Conservation (phyloP, 1,140 invertebrate genomes). For the Tetramorium simillimum region DNA sequence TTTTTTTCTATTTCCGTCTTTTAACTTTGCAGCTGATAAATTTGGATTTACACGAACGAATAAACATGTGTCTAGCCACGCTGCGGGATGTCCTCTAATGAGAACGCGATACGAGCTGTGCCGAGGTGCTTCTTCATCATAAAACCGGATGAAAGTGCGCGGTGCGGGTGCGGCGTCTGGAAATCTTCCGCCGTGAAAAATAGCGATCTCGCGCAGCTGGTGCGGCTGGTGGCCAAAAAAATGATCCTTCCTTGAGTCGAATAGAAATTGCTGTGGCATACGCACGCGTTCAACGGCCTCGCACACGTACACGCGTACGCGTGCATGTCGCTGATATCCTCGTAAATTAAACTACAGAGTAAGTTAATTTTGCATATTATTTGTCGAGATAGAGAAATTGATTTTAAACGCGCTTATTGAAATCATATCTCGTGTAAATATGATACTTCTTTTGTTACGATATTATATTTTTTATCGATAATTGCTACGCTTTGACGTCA, state of each 20-base stretch:
- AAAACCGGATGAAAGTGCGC: not conserved
- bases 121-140: conserved; percentile 25
- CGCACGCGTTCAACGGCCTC: not conserved
- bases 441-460: not conserved
- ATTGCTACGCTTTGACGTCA: conserved; percentile 5
- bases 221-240: conserved; percentile 8
- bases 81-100: conserved; percentile 3
- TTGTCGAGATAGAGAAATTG: not conserved
- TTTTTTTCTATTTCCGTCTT: not conserved
- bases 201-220: conserved; percentile 14
- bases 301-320: not conserved
- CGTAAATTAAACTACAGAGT: conserved; percentile 1
- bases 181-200: conserved; percentile 36
- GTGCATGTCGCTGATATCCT: not conserved
- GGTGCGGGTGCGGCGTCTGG: conserved; percentile 1
- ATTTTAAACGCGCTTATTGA: conserved; percentile 13
- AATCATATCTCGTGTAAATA: not conserved
- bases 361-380: not conserved
- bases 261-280: conserved; percentile 38
- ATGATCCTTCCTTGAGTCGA: conserved; percentile 17
- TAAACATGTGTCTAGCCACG: not conserved
- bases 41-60: not conserved
- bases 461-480: conserved; percentile 28
- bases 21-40: not conserved
- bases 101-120: conserved; percentile 14